Percentiles rank a stretch among this genome's conserved stretches.
phyloP scores from a whole-genome alignment of 2,113 vertebrate species.

The Sphaerodactylus townsendi region DNA sequence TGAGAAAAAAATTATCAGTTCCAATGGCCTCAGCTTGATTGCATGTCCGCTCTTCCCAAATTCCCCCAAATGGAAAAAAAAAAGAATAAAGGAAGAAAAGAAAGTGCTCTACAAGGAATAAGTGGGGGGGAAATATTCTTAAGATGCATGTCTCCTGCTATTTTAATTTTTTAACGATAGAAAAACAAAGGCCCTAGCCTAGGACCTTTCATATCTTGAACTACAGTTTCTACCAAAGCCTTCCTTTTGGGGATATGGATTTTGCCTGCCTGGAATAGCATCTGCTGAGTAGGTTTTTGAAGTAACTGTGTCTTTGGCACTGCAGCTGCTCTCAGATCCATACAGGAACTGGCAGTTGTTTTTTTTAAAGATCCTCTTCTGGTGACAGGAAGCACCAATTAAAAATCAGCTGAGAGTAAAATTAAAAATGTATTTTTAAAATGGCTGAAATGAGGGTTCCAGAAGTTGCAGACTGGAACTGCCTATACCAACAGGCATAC shows the following conservation, averaged over 20 bases:
- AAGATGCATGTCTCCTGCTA: background rate
- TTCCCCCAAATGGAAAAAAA: background rate
- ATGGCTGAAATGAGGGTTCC: background rate
- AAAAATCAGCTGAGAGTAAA: background rate
- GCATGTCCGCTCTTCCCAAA: background rate
- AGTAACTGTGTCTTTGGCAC: background rate
- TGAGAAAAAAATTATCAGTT: background rate
- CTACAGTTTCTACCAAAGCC: background rate
- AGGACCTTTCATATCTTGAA: background rate
- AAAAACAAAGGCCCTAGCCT: background rate
- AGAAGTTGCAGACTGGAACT: background rate
- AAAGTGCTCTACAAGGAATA: background rate
- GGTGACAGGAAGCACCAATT: background rate
- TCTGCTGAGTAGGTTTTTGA: background rate
- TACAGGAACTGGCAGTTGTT: background rate
- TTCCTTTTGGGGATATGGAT: background rate
- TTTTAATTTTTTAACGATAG: background rate
- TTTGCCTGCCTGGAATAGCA: background rate
- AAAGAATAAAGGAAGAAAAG: too few species aligned
- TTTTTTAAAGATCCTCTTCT: background rate
- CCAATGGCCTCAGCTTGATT: background rate
- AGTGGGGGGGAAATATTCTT: background rate
- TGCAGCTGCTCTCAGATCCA: conserved; percentile 4
- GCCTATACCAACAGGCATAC: background rate
- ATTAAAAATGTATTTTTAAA: background rate